Evolutionary conservation across 2,113 vertebrate species (phyloP).

Genomic region (Oostethus manadensis): DNA sequence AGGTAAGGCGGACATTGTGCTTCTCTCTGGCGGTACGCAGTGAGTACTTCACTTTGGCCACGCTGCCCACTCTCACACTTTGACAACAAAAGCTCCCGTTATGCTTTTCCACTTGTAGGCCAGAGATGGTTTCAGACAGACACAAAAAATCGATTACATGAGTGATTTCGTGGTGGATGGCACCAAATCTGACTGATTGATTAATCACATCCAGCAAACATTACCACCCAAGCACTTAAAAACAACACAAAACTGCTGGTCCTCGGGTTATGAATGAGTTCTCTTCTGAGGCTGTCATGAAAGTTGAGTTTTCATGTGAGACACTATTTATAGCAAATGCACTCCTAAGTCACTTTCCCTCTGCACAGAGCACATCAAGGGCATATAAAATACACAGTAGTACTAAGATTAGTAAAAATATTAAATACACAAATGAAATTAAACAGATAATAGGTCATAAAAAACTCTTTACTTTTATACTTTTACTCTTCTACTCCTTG

Average conservation of each 20-base stretch:
- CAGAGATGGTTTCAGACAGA: constrained; percentile 20
- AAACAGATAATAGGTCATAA: no score
- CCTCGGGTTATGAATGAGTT: background rate
- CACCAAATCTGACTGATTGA: background rate
- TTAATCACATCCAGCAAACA: constrained; percentile 1
- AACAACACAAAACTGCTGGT: background rate
- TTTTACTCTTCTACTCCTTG: no score
- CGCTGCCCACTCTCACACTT: constrained; percentile 25
- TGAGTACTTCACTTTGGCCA: constrained; percentile 8
- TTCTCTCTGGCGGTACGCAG: constrained; percentile 28
- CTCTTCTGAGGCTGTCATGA: no score
- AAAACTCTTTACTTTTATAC: no score
- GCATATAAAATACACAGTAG: no score
- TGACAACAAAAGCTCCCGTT: constrained; percentile 38
- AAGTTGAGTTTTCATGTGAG: no score
- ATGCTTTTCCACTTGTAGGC: constrained; percentile 18
- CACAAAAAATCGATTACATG: constrained; percentile 4
- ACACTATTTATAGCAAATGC: no score
- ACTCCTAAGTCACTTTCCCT: no score
- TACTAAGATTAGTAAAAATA: no score
- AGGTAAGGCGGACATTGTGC: constrained; percentile 73
- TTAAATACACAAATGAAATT: no score
- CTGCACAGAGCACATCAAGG: no score
- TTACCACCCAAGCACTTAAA: background rate
- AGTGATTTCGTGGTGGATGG: background rate